Percentiles rank a stretch among this genome's conserved stretches.
Conservation (phyloP, 2,888 invertebrate species). For the Chydorus sphaericus region DNA sequence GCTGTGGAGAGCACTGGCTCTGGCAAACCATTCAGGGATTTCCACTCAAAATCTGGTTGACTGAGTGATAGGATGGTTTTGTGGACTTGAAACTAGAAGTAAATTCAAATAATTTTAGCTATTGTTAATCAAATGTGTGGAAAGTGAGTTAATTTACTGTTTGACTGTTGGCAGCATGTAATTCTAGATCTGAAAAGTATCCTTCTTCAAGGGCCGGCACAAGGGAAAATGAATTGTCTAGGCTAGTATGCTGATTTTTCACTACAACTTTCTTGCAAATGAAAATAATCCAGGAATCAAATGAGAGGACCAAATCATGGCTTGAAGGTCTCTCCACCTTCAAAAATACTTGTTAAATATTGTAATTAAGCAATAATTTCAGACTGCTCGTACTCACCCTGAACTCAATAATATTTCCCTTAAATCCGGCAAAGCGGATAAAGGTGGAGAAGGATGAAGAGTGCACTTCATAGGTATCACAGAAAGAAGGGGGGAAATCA, state of each 20-base stretch:
- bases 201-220: slow-evolving; percentile 47
- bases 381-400: no score
- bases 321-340: slow-evolving; percentile 38
- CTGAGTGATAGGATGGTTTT: slow-evolving; percentile 40
- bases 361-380: no score
- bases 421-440: slow-evolving; percentile 44
- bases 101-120: slow-evolving; percentile 10
- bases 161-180: slow-evolving; percentile 37
- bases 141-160: slow-evolving; percentile 29
- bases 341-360: slow-evolving; percentile 21
- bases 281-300: slow-evolving; percentile 42
- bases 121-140: slow-evolving; percentile 10
- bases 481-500: slow-evolving; percentile 43
- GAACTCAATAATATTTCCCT: slow-evolving; percentile 50
- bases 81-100: slow-evolving; percentile 32
- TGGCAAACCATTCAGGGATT: slow-evolving; percentile 37
- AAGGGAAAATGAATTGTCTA: slow-evolving; percentile 24
- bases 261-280: background rate
- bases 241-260: background rate
- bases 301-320: slow-evolving; percentile 40
- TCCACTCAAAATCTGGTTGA: slow-evolving; percentile 41
- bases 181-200: slow-evolving; percentile 44
- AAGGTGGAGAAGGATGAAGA: slow-evolving; percentile 29
- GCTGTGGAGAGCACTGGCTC: slow-evolving; percentile 45
- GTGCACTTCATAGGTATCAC: slow-evolving; percentile 49